Percentiles rank a stretch among this genome's conserved stretches.
phyloP scores from a whole-genome alignment of 2,888 invertebrate species.

The Lathronympha strigana region DNA sequence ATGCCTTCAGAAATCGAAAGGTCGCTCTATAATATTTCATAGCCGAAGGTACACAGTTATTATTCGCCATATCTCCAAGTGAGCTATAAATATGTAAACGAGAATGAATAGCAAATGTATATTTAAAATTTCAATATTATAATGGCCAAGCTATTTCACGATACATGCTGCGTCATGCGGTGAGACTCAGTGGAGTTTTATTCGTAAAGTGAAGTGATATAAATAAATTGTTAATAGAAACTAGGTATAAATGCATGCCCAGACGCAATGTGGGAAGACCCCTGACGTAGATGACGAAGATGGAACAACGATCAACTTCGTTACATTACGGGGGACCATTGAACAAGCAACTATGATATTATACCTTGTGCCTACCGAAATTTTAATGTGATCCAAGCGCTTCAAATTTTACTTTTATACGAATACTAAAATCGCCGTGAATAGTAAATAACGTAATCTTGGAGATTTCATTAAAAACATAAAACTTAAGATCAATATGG shows the following conservation, averaged over 20 bases:
- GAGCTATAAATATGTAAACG: slow-evolving; percentile 39
- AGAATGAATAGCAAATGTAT: slow-evolving; percentile 39
- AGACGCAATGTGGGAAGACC: not conserved
- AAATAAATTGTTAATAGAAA: slow-evolving; percentile 6
- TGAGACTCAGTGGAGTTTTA: slow-evolving; percentile 3
- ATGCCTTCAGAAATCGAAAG: not conserved
- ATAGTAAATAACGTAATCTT: too few relatives aligned
- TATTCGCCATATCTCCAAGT: slow-evolving; percentile 35
- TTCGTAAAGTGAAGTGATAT: not conserved
- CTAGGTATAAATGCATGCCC: not conserved
- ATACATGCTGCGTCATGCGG: slow-evolving; percentile 21
- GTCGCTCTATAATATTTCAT: slow-evolving; percentile 6
- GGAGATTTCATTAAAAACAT: too few relatives aligned
- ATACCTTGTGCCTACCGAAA: too few relatives aligned
- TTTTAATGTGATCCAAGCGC: too few relatives aligned
- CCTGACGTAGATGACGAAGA: too few relatives aligned
- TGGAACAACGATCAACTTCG: too few relatives aligned
- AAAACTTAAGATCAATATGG: too few relatives aligned
- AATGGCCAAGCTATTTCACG: slow-evolving; percentile 16
- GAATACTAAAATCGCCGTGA: too few relatives aligned
- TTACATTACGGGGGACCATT: too few relatives aligned
- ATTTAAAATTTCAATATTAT: slow-evolving; percentile 39
- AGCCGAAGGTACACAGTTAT: slow-evolving; percentile 21
- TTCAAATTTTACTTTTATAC: too few relatives aligned
- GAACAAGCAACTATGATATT: too few relatives aligned